Base-by-base conservation (phyloP, 2,113 vertebrate species). In the Bungarus multicinctus region DNA sequence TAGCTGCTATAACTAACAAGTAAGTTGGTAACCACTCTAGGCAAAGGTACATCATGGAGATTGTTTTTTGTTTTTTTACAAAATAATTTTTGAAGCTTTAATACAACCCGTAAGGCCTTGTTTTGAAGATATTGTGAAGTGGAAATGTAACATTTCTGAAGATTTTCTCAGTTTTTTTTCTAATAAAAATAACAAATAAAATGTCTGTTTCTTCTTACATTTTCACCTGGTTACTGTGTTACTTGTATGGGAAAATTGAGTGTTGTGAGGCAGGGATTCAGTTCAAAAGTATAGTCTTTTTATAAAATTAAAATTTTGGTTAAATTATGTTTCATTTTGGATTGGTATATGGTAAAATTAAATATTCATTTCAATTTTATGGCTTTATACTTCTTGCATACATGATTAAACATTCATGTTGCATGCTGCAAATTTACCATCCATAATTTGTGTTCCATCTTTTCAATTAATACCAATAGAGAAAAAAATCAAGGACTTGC, bases 131-230 rank as follows among this genome's bases (percentile, higher is more conserved):
- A 93, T 74, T 96, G 94, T 96, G 96, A 91, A 95, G 94, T 96
- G 93, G 96, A 95, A 93, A 96, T 95, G 94, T 95, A 94, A 91
- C 95, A 81, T 81, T 43, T 81, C 74, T 81, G 74, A 81, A 81
- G 7, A 20, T 81, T 81, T 39, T 39, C 58, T 81, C 88, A 85
- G 85, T 88, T 69, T 93, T 92, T 95, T 96, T 95, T 93, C 91
- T 27, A 97, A 97, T 97, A 98, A 98, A 97, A 97, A 23, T 94
- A 91, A 92, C 95, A 96, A 93, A n/a, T 47, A 88, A 22, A 93
- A n/a, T 88, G 85, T 12, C 55, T 88, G 94, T 69, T 53, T 64
- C 25, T 97, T 91, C 93, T 95, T 95, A 30, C 1, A 91, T 93
- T 4, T 34, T 23, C 2, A 58, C 22, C 43, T 58, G n/a, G 30